Base-by-base conservation (phyloP, 1,140 invertebrate genomes). In the Drosophila malerkotliana region DNA sequence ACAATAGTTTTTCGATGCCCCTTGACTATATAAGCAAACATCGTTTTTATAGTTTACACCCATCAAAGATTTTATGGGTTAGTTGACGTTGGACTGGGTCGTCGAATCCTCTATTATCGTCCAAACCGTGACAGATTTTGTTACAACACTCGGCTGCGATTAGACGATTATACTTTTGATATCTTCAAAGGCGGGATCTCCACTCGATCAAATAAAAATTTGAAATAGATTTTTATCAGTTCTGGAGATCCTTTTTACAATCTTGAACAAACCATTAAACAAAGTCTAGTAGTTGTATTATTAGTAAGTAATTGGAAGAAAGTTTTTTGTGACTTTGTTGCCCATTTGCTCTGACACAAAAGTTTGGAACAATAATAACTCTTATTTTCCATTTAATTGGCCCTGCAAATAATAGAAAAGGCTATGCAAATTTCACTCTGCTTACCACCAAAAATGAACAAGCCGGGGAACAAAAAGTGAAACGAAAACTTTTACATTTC, bases 381-480 rank as follows among this genome's bases (percentile, higher is more conserved):
- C 59, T 71, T 64, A 34, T 44, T 76, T 75, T 60, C 51, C 18
- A 39, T 55, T 53, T 32, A 57, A 79, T 63, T 79, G 41, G 77
- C 67, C 55, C 59, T 49, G 67, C 55, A 60, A 67, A 60, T 52
- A 64, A 68, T 44, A 44, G 30, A 56, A 68, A 77, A 60, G 53
- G 57, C 62, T 82, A 82, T 82, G 79, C 60, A 66, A 82, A 82
- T 82, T 77, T 79, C 62, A 47, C 53, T 67, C 61, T 32, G 24
- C n/a, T 15, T 30, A 28, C 26, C 26, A 28, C 26, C 26, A 28
- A 26, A 69, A 69, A 41, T 69, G 51, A 68, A 12, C 63, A 57
- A 68, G 7, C 21, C 18, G 48, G 57, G 49, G 64, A 69, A 55
- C 59, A 58, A 37, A 61, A 83, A 79, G 64, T 68, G 14, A 69